Evolutionary conservation across 2,888 invertebrate genomes (phyloP).

Genomic region (Agonopterix heracliana): DNA sequence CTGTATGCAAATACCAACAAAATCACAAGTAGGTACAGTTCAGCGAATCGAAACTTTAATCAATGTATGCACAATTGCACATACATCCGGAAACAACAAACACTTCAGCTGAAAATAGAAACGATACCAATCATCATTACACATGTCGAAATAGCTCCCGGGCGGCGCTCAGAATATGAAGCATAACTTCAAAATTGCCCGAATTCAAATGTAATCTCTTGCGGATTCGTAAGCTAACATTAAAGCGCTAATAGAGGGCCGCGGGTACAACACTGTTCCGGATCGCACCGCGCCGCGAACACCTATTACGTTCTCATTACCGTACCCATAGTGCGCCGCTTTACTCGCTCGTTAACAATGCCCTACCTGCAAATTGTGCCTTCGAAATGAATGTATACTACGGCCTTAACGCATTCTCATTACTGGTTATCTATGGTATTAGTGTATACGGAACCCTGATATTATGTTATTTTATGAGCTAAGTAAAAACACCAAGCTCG

Average conservation of each 20-base stretch:
- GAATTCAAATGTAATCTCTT: constrained; percentile 36
- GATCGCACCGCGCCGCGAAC: constrained; percentile 41
- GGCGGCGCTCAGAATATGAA: neutral
- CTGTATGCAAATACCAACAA: too few relatives aligned
- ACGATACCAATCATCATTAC: neutral
- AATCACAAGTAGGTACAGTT: too few relatives aligned
- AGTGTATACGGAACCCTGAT: too few relatives aligned
- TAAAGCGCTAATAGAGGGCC: constrained; percentile 26
- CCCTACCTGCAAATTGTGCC: constrained; percentile 46
- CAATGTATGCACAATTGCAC: too few relatives aligned
- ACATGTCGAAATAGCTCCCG: neutral
- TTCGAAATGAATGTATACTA: constrained; percentile 46
- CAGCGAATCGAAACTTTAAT: too few relatives aligned
- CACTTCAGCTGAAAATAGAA: too few relatives aligned
- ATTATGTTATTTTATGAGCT: too few relatives aligned
- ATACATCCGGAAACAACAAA: too few relatives aligned
- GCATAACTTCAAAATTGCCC: neutral
- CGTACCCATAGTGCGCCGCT: constrained; percentile 44
- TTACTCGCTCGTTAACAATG: constrained; percentile 55
- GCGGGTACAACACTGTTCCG: constrained; percentile 31
- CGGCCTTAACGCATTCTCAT: constrained; percentile 25
- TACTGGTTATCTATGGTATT: constrained; percentile 6
- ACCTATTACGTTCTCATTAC: constrained; percentile 63
- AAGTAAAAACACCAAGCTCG: too few relatives aligned
- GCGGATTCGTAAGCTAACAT: constrained; percentile 34